Base-by-base conservation (phyloP, 2,113 vertebrate species). In the Notiomystis cincta region DNA sequence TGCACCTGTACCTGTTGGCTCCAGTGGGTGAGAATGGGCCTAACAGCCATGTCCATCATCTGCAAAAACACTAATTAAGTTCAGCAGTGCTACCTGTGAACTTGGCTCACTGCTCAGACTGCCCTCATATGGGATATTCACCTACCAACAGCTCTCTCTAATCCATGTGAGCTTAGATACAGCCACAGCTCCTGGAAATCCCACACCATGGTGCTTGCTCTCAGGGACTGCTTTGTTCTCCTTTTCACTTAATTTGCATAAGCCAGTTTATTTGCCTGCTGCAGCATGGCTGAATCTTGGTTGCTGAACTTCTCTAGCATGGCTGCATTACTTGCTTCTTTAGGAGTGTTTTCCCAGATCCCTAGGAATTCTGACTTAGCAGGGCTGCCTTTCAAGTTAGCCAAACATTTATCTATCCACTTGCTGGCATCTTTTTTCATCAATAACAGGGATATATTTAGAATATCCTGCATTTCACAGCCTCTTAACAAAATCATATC, bases 391-490 rank as follows among this genome's bases (percentile, higher is more conserved):
- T 67, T 87, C 23, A 69, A 69, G 19, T 56, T 35, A 77, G 13
- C 50, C 66, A 76, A 58, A 30, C 16, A 25, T 50, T 54, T 53
- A 2, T 44, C 44, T 62, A 3, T 38, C 19, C 7, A 11, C 24
- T 61, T 67, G 11, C 13, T 56, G 45, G 17, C 0, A 0, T 56
- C 3, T 65, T 78, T 73, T 45, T 84, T 61, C 10, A 22, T n/a
- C 2, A 3, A 12, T 44, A 66, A 45, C 18, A 42, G 22, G n/a
- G 28, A 50, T n/a, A 23, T 31, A 40, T 35, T 82, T 69, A 48
- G 44, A 83, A 86, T 91, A 76, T 89, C 6, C 19, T 72, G 4
- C 8, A 35, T 86, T 51, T 50, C n/a, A 35, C 21, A 82, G 11
- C 15, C 25, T 82, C 30, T 82, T n/a, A 91, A 65, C 4, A 42